A percentile compares a stretch with the other conserved stretches of the same genome.
Conservation (phyloP, 2,888 invertebrate genomes). For the Noctua janthe region DNA sequence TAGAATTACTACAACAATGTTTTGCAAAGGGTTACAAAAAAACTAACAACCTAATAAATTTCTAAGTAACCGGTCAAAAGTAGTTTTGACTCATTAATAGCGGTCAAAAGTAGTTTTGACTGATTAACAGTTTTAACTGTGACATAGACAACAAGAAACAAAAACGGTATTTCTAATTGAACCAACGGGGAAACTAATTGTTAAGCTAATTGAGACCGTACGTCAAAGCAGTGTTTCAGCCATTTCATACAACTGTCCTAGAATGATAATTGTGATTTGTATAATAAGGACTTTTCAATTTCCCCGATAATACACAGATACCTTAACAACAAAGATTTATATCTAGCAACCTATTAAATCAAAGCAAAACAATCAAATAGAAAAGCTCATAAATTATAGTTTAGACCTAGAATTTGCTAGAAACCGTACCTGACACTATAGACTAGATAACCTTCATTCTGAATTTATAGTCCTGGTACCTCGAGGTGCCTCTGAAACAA, state of each 20-base stretch:
- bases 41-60: too few species aligned
- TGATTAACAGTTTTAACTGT: too few species aligned
- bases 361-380: conserved; percentile 1
- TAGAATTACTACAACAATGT: too few species aligned
- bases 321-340: neutral
- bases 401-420: conserved; percentile 7
- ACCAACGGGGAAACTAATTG: neutral
- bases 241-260: neutral
- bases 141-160: too few species aligned
- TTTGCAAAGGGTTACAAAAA: too few species aligned
- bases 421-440: conserved; percentile 1
- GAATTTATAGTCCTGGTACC: conserved; percentile 44
- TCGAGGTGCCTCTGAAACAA: conserved; percentile 11
- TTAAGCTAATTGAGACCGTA: neutral
- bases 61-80: too few species aligned
- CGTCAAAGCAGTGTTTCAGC: neutral
- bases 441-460: conserved; percentile 37
- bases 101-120: too few species aligned
- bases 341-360: neutral
- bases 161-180: neutral
- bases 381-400: conserved; percentile 4
- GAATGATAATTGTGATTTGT: neutral
- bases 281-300: neutral
- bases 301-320: neutral
- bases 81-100: too few species aligned